Evolutionary conservation across 2,888 invertebrate genomes (phyloP).

Genomic region (Augochlorella aurata): DNA sequence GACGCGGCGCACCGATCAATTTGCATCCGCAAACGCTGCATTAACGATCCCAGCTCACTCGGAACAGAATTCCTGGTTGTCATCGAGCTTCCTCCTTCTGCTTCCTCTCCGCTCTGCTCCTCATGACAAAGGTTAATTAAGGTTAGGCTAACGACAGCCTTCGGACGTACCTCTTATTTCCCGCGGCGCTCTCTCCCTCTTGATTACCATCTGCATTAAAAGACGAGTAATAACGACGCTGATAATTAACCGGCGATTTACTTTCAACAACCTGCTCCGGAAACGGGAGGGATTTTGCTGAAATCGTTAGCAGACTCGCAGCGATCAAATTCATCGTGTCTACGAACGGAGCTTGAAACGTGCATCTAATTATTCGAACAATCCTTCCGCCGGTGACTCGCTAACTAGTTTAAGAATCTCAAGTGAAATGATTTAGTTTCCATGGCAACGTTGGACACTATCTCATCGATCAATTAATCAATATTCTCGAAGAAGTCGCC

Average conservation of each 20-base stretch:
- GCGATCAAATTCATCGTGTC: no score
- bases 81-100: constrained; percentile 7
- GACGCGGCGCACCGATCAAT: constrained; percentile 2
- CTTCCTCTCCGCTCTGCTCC: not conserved
- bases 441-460: no score
- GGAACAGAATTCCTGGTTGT: constrained; percentile 2
- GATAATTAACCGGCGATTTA: not conserved
- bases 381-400: no score
- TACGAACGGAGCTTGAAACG: no score
- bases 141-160: not conserved
- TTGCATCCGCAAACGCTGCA: constrained; percentile 9
- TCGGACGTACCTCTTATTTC: not conserved
- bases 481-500: no score
- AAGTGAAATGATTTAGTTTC: no score
- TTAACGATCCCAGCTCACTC: not conserved
- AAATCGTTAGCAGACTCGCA: no score
- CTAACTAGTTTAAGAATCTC: no score
- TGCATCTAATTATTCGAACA: no score
- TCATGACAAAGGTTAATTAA: constrained; percentile 6
- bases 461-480: no score
- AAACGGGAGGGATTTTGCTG: not conserved
- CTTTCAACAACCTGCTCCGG: not conserved
- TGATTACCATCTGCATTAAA: not conserved
- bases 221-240: not conserved
- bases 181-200: not conserved